A percentile compares a stretch with the other conserved stretches of the same genome.
Evolutionary conservation across 2,797 vertebrate species (phyloP).

Genomic region (Pyrocephalus nanus): DNA sequence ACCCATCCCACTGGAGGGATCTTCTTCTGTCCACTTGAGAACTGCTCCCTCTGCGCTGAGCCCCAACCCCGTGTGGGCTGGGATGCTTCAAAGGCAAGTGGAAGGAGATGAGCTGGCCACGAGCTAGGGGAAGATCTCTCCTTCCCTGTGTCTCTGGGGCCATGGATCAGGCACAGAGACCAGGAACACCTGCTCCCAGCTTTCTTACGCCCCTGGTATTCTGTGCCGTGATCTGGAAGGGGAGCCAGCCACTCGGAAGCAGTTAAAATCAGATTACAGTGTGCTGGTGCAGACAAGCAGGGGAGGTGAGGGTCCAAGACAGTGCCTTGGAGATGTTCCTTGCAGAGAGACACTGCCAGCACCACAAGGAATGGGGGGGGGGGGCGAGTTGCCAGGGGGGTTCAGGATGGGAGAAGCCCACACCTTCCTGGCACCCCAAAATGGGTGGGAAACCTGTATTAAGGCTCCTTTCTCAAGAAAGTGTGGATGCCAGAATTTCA

Average conservation of each 20-base stretch:
- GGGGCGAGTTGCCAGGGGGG: not conserved
- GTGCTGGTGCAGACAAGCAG: not conserved
- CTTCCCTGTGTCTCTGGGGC: not conserved
- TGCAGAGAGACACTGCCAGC: not conserved
- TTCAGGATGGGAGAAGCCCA: not conserved
- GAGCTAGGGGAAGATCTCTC: not conserved
- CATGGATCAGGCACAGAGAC: not conserved
- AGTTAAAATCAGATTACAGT: slow-evolving; percentile 29
- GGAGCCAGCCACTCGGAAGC: not conserved
- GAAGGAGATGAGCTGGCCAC: not conserved
- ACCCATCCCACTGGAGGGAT: not conserved
- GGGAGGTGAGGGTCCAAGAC: not conserved
- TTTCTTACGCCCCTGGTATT: not conserved
- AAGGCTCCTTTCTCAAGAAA: slow-evolving; percentile 8
- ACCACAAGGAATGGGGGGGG: not conserved
- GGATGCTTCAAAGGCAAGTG: not conserved
- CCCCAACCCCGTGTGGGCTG: not conserved
- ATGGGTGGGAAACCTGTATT: not conserved
- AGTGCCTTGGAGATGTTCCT: not conserved
- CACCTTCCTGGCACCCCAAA: not conserved
- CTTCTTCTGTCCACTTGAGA: not conserved
- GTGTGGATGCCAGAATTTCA: slow-evolving; percentile 33
- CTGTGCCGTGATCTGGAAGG: not conserved
- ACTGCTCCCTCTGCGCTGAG: not conserved
- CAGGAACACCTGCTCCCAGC: not conserved